These are phyloP conservation scores for Balanococcus diminutus DNA, from an alignment of 2,888 invertebrate species.

Conservation along the genomic window DNA sequence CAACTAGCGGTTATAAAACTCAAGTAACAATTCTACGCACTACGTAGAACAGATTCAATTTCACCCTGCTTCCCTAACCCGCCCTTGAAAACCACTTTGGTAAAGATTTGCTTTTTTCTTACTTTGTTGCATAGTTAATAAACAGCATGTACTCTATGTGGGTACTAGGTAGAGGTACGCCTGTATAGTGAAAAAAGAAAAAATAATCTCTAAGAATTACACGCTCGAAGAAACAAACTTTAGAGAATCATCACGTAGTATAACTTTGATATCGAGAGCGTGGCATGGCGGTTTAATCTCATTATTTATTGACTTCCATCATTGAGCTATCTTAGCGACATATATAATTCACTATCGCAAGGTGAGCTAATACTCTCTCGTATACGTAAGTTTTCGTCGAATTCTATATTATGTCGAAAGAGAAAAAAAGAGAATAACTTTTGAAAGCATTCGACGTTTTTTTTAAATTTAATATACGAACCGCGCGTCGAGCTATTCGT, in stretches of 20 bases:
- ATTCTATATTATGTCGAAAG: not conserved
- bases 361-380: not conserved
- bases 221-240: not conserved
- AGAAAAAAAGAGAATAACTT: not conserved
- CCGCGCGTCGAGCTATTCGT: no score
- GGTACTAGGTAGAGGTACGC: no score
- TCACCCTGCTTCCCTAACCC: no score
- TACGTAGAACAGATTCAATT: no score
- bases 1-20: no score
- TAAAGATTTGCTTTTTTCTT: no score
- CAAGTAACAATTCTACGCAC: no score
- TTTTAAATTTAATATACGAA: not conserved
- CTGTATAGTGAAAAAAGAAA: no score
- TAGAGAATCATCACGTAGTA: not conserved
- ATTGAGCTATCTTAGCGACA: not conserved
- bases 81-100: no score
- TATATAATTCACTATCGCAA: not conserved
- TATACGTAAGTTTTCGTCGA: not conserved
- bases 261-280: not conserved
- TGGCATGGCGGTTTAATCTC: not conserved
- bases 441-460: not conserved
- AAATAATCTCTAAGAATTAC: not conserved
- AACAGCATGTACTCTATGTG: no score
- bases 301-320: constrained; percentile 11
- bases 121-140: no score